Base-by-base conservation (phyloP, 1,140 invertebrate genomes). In the Thereuonema tuberculata region DNA sequence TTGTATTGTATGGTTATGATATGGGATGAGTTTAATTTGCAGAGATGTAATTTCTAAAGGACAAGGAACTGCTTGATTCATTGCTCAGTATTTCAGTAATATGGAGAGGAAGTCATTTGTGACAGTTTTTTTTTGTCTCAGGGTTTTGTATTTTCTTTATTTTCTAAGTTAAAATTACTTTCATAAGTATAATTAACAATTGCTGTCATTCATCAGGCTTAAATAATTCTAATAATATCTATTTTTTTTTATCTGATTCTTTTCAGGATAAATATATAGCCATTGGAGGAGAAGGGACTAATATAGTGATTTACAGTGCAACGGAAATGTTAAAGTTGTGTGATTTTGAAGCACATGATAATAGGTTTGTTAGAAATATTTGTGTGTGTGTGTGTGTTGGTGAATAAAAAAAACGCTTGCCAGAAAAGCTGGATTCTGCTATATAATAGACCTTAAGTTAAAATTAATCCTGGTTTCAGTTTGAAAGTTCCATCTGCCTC, bases 261-360 rank as follows among this genome's bases (percentile, higher is more conserved):
- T 43, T 43, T 43, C 9, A 50, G 48, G 48, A 50, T 12, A 50
- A 5, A 14, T 20, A 50, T 24, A 24, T 50, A 24, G 48, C 48
- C 5, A 50, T 50, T 14, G 48, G 9, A 5, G 48, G 48, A 5
- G 48, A 50, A 50, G 48, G 48, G 9, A 9, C 3, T 12, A 24
- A 50, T 20, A 20, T 50, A 17, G 23, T 49, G 23, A 55, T 68
- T 14, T 62, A 61, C 56, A 50, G 28, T 27, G 64, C 14, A 9
- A 59, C 52, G 9, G 59, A 61, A 59, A 54, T 48, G 14, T 29
- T 48, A 17, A 12, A 5, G 65, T 74, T 77, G 3, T 62, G 74
- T 15, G 73, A 76, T 53, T 76, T 78, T 27, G 61, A 73, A 49
- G 84, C 78, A 0, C 86, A 90, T 61, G 76, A 77, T 54, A 50